Evolutionary conservation across 2,797 vertebrate species (phyloP), one percentile per base, ranked within the genome.

Genomic region (Mionectes olivaceus): DNA sequence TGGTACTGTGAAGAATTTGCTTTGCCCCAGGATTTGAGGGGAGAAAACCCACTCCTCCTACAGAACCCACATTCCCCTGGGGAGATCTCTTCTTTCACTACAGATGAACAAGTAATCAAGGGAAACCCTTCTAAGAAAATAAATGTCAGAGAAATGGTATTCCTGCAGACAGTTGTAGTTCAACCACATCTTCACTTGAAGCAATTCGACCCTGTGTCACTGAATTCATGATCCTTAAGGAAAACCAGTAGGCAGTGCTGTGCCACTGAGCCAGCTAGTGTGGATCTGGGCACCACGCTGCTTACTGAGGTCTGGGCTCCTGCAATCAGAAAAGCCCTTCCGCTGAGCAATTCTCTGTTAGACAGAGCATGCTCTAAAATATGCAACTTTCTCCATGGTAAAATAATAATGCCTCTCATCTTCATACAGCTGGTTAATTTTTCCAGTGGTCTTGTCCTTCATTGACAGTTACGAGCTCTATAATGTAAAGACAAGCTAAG

Each of bases 101-200:
- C 23, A 52, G 8, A 12, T n/a, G 19, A 79, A 35, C 21, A 85
- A 87, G 28, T 43, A 76, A 90, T 41, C n/a, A 80, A 35, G 18
- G 21, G 23, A 93, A 91, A 76, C 3, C 16, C 12, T 78, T 85
- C 47, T 57, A 79, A 79, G 79, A 78, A 95, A 93, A 89, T 24
- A 79, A 79, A 74, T n/a, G 19, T 69, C 77, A 90, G 44, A 67
- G 28, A 79, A 91, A 88, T 19, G 1, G 35, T 56, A 84, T 79
- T 90, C 46, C 15, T 71, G 47, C 39, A 79, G 46, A 47, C 9
- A 11, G 17, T 12, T 80, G n/a, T 44, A 86, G 41, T 80, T 92
- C 74, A 84, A 55, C 15, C 12, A 46, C 14, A 23, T 87, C n/a
- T 83, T 82, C n/a, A 27, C 57, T 33, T 83, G 39, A 63, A 84